Evolutionary conservation across 2,888 invertebrate genomes (phyloP).

Genomic region (Apodemia mormo): DNA sequence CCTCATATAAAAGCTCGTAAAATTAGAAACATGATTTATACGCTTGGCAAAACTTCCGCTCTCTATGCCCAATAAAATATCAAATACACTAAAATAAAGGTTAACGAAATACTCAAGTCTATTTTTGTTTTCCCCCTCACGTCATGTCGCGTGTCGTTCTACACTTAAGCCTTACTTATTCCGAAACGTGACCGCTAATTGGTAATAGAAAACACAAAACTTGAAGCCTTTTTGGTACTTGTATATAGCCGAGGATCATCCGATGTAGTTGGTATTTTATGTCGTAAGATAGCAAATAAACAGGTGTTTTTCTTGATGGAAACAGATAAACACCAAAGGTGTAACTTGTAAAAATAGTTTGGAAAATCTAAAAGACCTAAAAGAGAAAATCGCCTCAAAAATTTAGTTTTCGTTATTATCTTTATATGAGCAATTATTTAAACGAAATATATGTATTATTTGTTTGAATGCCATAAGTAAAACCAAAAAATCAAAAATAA

Average conservation of each 20-base stretch:
- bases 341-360: too few relatives aligned
- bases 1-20: too few relatives aligned
- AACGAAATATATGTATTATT: too few relatives aligned
- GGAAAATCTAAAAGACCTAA: too few relatives aligned
- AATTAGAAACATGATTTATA: not conserved
- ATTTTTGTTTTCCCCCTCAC: constrained; percentile 25
- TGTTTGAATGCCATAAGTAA: too few relatives aligned
- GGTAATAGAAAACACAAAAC: constrained; percentile 13
- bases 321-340: too few relatives aligned
- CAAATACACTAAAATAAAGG: constrained; percentile 21
- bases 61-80: constrained; percentile 17
- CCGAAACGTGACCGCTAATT: constrained; percentile 23
- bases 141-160: constrained; percentile 30
- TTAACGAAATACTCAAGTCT: constrained; percentile 22
- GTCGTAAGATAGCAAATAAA: too few relatives aligned
- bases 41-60: constrained; percentile 1
- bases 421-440: too few relatives aligned
- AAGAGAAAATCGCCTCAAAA: too few relatives aligned
- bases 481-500: too few relatives aligned
- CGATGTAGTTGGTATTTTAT: not conserved
- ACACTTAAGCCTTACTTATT: constrained; percentile 23
- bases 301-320: too few relatives aligned
- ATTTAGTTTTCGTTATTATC: too few relatives aligned
- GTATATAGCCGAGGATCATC: not conserved
- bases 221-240: constrained; percentile 10